phyloP scores from a whole-genome alignment of 2,888 invertebrate species.

The Agriotes lineatus region DNA sequence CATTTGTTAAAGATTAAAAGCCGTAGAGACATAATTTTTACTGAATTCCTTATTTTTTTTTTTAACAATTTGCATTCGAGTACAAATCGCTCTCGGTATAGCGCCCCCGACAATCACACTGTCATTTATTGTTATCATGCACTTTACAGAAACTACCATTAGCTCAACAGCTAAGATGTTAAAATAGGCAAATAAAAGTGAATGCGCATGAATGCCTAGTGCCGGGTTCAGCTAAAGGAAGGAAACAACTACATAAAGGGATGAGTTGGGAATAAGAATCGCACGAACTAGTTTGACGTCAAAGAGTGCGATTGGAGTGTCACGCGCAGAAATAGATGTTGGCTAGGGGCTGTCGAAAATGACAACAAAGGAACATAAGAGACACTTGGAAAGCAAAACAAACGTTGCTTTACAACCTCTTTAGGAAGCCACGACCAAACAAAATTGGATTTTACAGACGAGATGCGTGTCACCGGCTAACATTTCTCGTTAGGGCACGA shows the following conservation, averaged over 20 bases:
- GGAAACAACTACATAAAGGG: constrained; percentile 14
- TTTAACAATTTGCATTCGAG: too few relatives aligned
- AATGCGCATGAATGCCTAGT: not conserved
- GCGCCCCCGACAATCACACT: too few relatives aligned
- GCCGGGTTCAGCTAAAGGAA: not conserved
- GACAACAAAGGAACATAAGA: constrained; percentile 35
- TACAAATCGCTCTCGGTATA: too few relatives aligned
- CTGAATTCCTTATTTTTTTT: too few relatives aligned
- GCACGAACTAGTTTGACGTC: constrained; percentile 31
- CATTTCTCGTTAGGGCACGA: not conserved
- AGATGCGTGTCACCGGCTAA: not conserved
- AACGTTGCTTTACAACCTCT: constrained; percentile 33
- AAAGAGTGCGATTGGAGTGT: constrained; percentile 38
- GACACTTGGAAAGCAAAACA: constrained; percentile 37
- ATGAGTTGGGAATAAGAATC: constrained; percentile 26
- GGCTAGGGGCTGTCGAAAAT: constrained; percentile 37
- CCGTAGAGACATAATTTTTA: too few relatives aligned
- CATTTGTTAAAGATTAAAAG: too few relatives aligned
- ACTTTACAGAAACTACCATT: too few relatives aligned
- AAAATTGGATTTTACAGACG: constrained; percentile 22
- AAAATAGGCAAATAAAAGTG: not conserved
- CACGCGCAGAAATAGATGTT: constrained; percentile 40
- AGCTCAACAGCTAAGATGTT: too few relatives aligned
- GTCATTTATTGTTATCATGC: too few relatives aligned
- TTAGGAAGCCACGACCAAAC: constrained; percentile 9